Conservation (phyloP, 2,113 vertebrate species). For the Mirounga angustirostris region DNA sequence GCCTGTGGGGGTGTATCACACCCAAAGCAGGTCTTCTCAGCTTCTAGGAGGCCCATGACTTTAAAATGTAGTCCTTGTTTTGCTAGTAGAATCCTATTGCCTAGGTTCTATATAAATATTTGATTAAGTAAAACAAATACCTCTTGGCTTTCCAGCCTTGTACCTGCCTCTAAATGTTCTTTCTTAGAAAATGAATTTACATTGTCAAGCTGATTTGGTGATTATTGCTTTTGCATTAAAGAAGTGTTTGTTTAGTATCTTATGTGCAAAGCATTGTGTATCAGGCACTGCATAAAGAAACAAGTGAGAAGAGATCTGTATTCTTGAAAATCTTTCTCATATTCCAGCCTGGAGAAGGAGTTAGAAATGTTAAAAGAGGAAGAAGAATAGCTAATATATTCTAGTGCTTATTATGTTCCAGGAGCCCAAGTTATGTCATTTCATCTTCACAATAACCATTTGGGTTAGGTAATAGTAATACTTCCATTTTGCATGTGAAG, state of each 20-base stretch:
- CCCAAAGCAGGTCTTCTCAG: conserved; percentile 21
- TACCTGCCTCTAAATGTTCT: conserved; percentile 6
- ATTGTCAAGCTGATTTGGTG: conserved; percentile 15
- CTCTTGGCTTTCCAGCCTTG: not conserved
- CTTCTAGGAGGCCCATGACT: conserved; percentile 3
- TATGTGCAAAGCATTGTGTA: not conserved
- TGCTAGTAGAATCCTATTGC: conserved; percentile 3
- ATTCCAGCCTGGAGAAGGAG: not conserved
- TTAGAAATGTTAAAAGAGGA: conserved; percentile 40
- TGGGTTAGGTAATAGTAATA: not conserved
- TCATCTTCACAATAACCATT: conserved; percentile 1
- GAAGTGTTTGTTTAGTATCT: conserved; percentile 40
- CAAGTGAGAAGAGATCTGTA: not conserved
- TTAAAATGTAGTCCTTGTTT: conserved; percentile 20
- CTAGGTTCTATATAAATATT: conserved; percentile 48
- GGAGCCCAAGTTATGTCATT: conserved; percentile 31
- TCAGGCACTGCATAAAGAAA: not conserved
- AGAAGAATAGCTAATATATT: conserved; percentile 48
- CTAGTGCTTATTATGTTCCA: conserved; percentile 32
- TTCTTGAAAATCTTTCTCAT: conserved; percentile 20
- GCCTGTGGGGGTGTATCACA: not conserved
- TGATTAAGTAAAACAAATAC: conserved; percentile 48
- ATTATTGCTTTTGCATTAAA: conserved; percentile 55
- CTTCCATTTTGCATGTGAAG: not conserved
- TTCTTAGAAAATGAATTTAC: conserved; percentile 5